phyloP scores from a whole-genome alignment of 2,797 vertebrate genomes.

The Loriculus beryllinus region DNA sequence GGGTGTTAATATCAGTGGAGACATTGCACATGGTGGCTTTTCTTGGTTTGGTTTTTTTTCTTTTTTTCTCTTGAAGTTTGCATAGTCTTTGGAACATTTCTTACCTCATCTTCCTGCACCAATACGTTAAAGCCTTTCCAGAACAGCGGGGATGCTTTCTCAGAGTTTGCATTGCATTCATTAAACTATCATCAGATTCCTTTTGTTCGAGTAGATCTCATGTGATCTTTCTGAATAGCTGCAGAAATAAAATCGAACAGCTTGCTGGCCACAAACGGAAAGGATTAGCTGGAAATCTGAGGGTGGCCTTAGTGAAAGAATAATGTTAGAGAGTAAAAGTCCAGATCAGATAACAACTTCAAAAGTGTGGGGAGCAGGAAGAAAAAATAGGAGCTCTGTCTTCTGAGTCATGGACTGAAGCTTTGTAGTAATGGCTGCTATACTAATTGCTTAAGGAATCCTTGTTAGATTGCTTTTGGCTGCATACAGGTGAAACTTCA shows the following conservation, averaged over 20 bases:
- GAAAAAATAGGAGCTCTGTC: constrained; percentile 15
- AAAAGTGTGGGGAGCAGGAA: constrained; percentile 16
- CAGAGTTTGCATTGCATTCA: background rate
- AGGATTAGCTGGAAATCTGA: background rate
- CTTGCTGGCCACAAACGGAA: background rate
- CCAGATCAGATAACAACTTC: constrained; percentile 6
- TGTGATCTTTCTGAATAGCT: background rate
- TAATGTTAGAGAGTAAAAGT: background rate
- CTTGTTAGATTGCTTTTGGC: constrained; percentile 51
- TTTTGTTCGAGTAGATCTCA: background rate
- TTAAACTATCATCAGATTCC: background rate
- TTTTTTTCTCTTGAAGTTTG: background rate
- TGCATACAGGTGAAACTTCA: constrained; percentile 46
- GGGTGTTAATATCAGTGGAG: background rate
- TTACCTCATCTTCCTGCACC: background rate
- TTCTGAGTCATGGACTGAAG: constrained; percentile 47
- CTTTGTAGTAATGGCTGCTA: constrained; percentile 52
- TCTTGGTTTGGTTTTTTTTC: background rate
- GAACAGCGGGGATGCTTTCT: background rate
- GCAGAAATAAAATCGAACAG: background rate
- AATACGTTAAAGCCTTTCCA: background rate
- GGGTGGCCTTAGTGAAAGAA: background rate
- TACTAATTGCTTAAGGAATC: constrained; percentile 56
- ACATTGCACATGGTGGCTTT: background rate
- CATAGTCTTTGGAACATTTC: background rate